These are phyloP conservation scores for Calonectris borealis DNA, from an alignment of 2,113 vertebrate genomes.

Conservation along the genomic window DNA sequence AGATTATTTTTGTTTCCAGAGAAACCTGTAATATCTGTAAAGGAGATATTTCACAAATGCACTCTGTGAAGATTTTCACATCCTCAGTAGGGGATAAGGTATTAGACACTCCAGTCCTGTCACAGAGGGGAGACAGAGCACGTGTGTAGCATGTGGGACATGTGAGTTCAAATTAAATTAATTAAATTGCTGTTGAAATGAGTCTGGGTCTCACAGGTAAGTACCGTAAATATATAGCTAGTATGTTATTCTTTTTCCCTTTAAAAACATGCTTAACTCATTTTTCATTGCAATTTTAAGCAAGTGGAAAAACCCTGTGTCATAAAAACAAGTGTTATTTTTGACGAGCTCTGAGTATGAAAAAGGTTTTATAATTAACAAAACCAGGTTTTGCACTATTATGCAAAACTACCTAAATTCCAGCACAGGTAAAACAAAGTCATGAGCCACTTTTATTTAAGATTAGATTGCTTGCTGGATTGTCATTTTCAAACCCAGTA, in stretches of 20 bases:
- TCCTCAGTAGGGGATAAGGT: background rate
- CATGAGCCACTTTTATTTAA: background rate
- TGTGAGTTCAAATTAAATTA: background rate
- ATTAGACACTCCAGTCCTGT: background rate
- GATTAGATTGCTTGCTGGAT: background rate
- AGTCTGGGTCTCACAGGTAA: background rate
- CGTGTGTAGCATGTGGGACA: background rate
- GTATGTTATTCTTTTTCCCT: background rate
- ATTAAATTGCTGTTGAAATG: background rate
- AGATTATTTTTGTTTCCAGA: background rate
- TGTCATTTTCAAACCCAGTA: background rate
- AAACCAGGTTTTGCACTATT: background rate
- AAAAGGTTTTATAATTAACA: background rate
- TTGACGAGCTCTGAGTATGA: background rate
- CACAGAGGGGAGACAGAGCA: background rate
- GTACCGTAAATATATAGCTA: background rate
- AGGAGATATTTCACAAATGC: background rate
- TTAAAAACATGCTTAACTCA: background rate
- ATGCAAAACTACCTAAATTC: background rate
- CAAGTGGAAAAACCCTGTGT: background rate
- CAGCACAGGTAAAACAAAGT: background rate
- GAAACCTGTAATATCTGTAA: background rate
- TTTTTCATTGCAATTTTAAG: background rate
- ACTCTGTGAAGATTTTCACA: background rate
- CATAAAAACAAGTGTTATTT: background rate